Evolutionary conservation across 2,113 vertebrate genomes (phyloP), one percentile per base, ranked within the genome.

Genomic region (Marmota monax): DNA sequence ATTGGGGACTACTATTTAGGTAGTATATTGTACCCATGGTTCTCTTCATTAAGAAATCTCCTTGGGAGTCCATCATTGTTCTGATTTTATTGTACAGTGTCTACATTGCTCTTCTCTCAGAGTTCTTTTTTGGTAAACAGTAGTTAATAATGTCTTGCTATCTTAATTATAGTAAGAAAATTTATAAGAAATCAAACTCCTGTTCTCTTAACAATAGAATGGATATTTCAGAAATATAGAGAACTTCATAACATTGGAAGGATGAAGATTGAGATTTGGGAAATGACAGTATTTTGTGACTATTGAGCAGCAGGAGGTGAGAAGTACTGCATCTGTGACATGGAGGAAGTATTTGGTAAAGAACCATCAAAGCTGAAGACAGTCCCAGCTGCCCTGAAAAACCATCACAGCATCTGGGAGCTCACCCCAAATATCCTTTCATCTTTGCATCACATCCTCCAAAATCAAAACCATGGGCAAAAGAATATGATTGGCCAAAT

Each of bases 71-170:
- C 7, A 1, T 61, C 34, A 45, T 74, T 45, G 45, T 32, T 63
- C 58, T 56, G 5, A 63, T 76, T 39, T 32, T 3, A 29, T 51
- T 11, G 34, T 53, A 18, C n/a, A 9, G 63, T 23, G 23, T 16
- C n/a, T 73, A 17, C 12, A 10, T 3, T 8, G 29, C 3, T 48
- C 0, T 69, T 82, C 80, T 45, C 27, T 74, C 12, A 0, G 13
- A 23, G 37, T 73, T 92, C 67, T 74, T 80, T 69, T 69, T 84
- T 84, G 45, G 61, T 76, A 90, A 91, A 61, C 12, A 73, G 37
- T 7, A 17, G 9, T 34, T 61, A 84, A 34, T 0, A 78, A 18
- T 39, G 23, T 27, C 5, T 74, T 37, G 22, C 13, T 63, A 53
- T 70, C 37, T 84, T 88, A 86, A 86, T 78, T 67, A 76, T 5